These are phyloP conservation scores for Hyperoplus immaculatus DNA, from an alignment of 2,797 vertebrate genomes.

Conservation along the genomic window DNA sequence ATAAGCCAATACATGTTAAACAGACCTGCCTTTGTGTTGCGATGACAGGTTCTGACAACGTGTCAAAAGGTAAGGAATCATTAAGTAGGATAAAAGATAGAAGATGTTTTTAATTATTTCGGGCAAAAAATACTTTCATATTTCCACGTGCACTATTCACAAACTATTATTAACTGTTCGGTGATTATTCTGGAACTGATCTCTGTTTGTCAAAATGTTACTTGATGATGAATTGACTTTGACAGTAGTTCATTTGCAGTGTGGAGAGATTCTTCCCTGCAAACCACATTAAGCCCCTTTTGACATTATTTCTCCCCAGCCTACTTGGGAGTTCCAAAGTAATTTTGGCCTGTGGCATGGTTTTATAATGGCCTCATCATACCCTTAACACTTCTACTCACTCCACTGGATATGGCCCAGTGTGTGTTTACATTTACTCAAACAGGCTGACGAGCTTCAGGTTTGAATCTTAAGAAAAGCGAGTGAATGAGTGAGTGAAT, in stretches of 20 bases:
- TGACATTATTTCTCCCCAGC: conserved; percentile 1
- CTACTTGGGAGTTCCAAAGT: conserved; percentile 28
- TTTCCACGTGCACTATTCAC: not conserved
- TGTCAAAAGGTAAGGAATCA: conserved; percentile 15
- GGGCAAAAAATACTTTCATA: not conserved
- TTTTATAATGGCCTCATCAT: conserved; percentile 45
- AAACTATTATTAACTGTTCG: not conserved
- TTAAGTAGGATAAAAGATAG: not conserved
- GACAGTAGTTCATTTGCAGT: not conserved
- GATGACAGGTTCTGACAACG: conserved; percentile 45
- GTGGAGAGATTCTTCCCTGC: conserved; percentile 6
- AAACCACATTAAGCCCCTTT: not conserved
- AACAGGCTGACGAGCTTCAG: conserved; percentile 77
- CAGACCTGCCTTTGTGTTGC: conserved; percentile 44
- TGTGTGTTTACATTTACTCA: conserved; percentile 67
- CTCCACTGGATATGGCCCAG: conserved; percentile 40
- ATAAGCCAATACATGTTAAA: conserved; percentile 75
- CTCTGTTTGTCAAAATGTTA: not conserved
- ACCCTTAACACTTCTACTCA: conserved; percentile 41
- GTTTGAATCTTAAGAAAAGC: conserved; percentile 72
- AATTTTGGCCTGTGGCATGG: conserved; percentile 5
- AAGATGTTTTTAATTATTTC: not conserved
- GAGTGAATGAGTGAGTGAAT: conserved; percentile 71
- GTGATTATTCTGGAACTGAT: too few relatives aligned
- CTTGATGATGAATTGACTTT: not conserved